These are phyloP conservation scores for Epinephelus cyanopodus DNA, from an alignment of 2,113 vertebrate genomes.

Conservation along the genomic window DNA sequence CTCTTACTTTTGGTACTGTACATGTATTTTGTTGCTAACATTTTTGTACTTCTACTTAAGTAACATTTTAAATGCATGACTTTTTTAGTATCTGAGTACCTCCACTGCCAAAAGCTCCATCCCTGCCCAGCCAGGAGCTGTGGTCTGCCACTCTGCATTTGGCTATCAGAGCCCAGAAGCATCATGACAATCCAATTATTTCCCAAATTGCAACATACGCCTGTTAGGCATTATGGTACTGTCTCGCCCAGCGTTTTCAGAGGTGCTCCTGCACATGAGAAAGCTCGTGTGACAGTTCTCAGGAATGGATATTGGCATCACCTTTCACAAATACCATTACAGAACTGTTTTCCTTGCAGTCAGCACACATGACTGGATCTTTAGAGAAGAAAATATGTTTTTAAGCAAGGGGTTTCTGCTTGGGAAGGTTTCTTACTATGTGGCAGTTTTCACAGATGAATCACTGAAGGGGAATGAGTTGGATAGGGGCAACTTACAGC, in stretches of 20 bases:
- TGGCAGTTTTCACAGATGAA: not conserved
- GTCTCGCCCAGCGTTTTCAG: not conserved
- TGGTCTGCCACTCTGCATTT: not conserved
- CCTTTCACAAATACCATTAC: not conserved
- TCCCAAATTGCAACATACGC: slow-evolving; percentile 5
- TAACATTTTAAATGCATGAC: not conserved
- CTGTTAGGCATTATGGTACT: slow-evolving; percentile 4
- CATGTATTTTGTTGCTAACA: not conserved
- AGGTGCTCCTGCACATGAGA: not conserved
- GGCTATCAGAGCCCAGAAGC: not conserved
- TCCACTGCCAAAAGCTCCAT: not conserved
- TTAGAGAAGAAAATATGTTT: not conserved
- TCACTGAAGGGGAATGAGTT: not conserved
- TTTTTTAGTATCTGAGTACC: not conserved
- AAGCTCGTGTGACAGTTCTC: not conserved
- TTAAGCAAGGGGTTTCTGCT: not conserved
- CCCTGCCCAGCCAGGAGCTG: not conserved
- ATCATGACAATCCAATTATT: slow-evolving; percentile 33
- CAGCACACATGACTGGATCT: not conserved
- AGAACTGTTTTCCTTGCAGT: not conserved
- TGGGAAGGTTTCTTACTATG: not conserved
- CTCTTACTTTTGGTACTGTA: no score
- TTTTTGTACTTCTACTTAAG: not conserved
- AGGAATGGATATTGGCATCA: not conserved
- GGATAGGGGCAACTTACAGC: not conserved